Evolutionary conservation across 2,113 vertebrate species (phyloP).

Genomic region (Illadopsis cleaveri): DNA sequence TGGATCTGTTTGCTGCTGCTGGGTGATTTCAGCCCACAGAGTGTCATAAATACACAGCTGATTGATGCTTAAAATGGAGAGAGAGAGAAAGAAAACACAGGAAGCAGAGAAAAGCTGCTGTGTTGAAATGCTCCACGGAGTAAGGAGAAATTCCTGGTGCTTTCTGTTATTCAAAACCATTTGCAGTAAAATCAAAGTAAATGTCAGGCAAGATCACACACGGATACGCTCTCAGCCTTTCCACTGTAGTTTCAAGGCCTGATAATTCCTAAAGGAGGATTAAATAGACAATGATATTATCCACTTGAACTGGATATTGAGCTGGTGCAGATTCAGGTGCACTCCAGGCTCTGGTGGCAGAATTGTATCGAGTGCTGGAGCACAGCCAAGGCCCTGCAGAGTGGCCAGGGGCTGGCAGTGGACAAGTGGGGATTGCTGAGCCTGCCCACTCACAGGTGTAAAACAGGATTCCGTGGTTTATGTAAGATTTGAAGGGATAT

Average conservation of each 20-base stretch:
- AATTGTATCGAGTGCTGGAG: not conserved
- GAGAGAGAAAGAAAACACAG: not conserved
- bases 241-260: slow-evolving; percentile 12
- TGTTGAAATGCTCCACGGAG: not conserved
- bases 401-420: not conserved
- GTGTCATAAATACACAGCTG: not conserved
- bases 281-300: slow-evolving; percentile 42
- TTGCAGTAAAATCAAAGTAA: slow-evolving; percentile 60
- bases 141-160: slow-evolving; percentile 7
- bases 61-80: slow-evolving; percentile 10
- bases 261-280: slow-evolving; percentile 43
- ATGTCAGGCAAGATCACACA: slow-evolving; percentile 44
- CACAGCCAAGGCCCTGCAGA: not conserved
- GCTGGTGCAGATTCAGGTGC: not conserved
- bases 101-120: not conserved
- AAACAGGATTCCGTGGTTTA: not conserved
- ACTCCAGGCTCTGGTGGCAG: not conserved
- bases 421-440: not conserved
- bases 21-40: not conserved
- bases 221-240: not conserved
- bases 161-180: slow-evolving; percentile 50
- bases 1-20: not conserved
- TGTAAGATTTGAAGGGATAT: not conserved
- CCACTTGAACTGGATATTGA: not conserved
- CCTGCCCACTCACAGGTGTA: not conserved